Evolutionary conservation across 2,888 invertebrate species (phyloP).

Genomic region (Sesia bembeciformis): DNA sequence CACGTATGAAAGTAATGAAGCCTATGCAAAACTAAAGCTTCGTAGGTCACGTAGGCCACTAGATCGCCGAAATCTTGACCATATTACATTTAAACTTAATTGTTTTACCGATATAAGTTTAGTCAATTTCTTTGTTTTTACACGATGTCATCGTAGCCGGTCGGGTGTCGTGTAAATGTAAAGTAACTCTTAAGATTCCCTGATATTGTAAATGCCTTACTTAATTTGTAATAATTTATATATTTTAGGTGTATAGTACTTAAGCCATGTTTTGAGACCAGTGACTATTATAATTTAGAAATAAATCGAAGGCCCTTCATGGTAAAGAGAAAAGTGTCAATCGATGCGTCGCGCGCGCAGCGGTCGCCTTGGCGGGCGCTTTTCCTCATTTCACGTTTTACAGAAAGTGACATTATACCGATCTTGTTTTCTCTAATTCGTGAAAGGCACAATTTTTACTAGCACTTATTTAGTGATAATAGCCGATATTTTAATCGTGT

Average conservation of each 20-base stretch:
- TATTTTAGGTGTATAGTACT: slow-evolving; percentile 75
- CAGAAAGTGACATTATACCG: slow-evolving; percentile 50
- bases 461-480: slow-evolving; percentile 57
- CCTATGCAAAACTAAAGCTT: slow-evolving; percentile 25
- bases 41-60: slow-evolving; percentile 35
- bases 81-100: slow-evolving; percentile 64
- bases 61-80: slow-evolving; percentile 75
- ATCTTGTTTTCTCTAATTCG: slow-evolving; percentile 66
- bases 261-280: slow-evolving; percentile 75
- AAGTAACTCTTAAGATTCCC: slow-evolving; percentile 65
- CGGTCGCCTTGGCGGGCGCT: slow-evolving; percentile 47
- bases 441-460: slow-evolving; percentile 38
- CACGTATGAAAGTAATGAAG: neutral
- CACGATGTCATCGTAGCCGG: slow-evolving; percentile 55
- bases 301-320: slow-evolving; percentile 49
- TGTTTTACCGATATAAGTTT: slow-evolving; percentile 72
- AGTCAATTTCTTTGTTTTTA: slow-evolving; percentile 69
- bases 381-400: slow-evolving; percentile 53
- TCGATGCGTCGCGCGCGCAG: slow-evolving; percentile 30
- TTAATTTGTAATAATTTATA: slow-evolving; percentile 75
- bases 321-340: slow-evolving; percentile 23
- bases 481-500: slow-evolving; percentile 45
- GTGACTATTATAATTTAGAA: slow-evolving; percentile 73
- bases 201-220: slow-evolving; percentile 74
- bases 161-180: slow-evolving; percentile 67